Evolutionary conservation across 2,888 invertebrate species (phyloP).

Genomic region (Dinocampus coccinellae): DNA sequence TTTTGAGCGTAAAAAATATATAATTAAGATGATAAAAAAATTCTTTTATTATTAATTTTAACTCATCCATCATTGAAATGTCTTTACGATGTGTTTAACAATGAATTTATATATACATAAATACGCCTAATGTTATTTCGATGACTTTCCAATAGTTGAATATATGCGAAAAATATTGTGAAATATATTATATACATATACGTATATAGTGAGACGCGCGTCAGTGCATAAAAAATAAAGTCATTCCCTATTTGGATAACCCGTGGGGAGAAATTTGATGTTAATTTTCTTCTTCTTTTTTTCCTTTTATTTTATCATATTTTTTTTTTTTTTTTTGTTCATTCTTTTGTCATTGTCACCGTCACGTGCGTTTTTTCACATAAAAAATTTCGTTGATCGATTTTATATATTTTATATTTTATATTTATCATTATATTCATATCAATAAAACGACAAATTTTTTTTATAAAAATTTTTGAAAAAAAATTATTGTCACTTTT

Average conservation of each 20-base stretch:
- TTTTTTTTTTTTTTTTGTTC: constrained; percentile 67
- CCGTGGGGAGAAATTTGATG: constrained; percentile 49
- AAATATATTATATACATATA: constrained; percentile 30
- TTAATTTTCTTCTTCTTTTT: constrained; percentile 67
- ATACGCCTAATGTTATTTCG: constrained; percentile 61
- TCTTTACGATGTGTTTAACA: constrained; percentile 29
- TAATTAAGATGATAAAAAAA: background rate
- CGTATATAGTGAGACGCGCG: constrained; percentile 19
- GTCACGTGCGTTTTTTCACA: constrained; percentile 59
- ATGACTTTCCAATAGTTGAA: constrained; percentile 67
- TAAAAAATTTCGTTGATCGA: constrained; percentile 38
- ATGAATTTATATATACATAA: constrained; percentile 24
- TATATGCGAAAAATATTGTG: constrained; percentile 50
- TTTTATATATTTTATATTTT: background rate
- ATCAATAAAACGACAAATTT: background rate
- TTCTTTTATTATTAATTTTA: constrained; percentile 39
- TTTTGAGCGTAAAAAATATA: background rate
- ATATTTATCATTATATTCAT: background rate
- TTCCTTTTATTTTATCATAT: no score
- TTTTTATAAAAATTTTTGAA: no score
- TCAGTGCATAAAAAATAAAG: constrained; percentile 39
- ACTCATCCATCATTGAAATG: constrained; percentile 55
- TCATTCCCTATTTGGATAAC: background rate
- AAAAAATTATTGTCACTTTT: no score
- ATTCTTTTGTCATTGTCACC: constrained; percentile 66